Base-by-base conservation (phyloP, 1,140 invertebrate genomes). In the Magallana ariakensis region DNA sequence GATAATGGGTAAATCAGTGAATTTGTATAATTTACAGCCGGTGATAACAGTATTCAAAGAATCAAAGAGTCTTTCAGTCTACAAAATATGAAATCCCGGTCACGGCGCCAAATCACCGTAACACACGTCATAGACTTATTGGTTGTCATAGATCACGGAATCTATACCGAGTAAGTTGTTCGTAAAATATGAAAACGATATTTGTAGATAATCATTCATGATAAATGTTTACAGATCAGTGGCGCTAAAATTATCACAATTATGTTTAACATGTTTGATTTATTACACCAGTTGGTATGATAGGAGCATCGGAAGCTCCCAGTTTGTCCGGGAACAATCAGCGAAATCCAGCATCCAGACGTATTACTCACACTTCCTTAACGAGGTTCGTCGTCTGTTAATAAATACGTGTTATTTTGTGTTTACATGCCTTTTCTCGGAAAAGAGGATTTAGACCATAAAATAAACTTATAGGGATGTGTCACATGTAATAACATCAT, bases 91-190 rank as follows among this genome's bases (percentile, higher is more conserved):
- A 75, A 75, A 75, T 75, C 66, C 66, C 66, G 66, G 19, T 75
- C 66, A 75, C 66, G 66, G 66, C 66, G 66, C 66, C 66, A 75
- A 75, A 26, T 75, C 4, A 46, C 8, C 19, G 22, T 19, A 75
- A 33, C 83, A 4, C 86, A 87, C 70, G 75, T 85, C 6, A 85
- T 89, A 16, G 88, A 89, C 60, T 22, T 87, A 11, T 57, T 89
- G n/a, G 85, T 89, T 10, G 83, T 89, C 0, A 80, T 89, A 70
- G 88, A 89, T 82, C 81, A 85, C 66, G 22, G 33, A 13, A 87
- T 89, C 19, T 89, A 89, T 58, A 84, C 60, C 46, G 83, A 86
- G 88, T 89, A 87, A 75, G 84, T 46, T 46, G 33, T 46, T 4
- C 33, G 33, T 46, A 2, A 46, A 46, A 46, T n/a, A n/a, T n/a